Evolutionary conservation across 2,888 invertebrate genomes (phyloP), one percentile per base, ranked within the genome.

Genomic region (Limnephilus rhombicus): DNA sequence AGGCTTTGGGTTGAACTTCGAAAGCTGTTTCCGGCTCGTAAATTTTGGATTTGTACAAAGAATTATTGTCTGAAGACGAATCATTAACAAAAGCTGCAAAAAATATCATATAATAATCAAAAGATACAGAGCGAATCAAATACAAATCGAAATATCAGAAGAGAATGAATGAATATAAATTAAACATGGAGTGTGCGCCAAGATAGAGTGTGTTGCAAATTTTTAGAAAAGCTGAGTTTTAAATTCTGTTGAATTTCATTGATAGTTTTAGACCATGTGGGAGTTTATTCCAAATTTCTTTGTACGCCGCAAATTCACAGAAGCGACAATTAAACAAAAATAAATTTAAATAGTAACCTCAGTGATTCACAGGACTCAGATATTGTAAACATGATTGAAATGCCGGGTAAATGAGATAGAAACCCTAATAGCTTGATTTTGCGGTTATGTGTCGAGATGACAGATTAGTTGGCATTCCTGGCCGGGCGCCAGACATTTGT

Each of bases 311-410:
- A n/a, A 68, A 68, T 68, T 68, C 68, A n/a, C 68, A 68, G 68
- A 68, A 68, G 68, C 24, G 68, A 68, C 68, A 7, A 68, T 68
- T n/a, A 68, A 68, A 24, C 24, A 68, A 68, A 68, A 24, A 68
- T 68, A 24, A 24, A 0, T 68, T 68, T n/a, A 94, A 94, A 31
- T n/a, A 45, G 24, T 86, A 49, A 90, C 90, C 80, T 90, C 5
- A 90, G 68, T 68, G 85, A 41, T 31, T 90, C 34, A 80, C 80
- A 85, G 31, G 80, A 90, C n/a, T 90, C 90, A 0, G 85, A 80
- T n/a, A 90, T 68, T 68, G 80, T 11, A 90, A 90, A 90, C 90
- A 90, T 90, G 29, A 83, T 83, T 15, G 94, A 92, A 87, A 68
- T 68, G 68, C 68, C 9, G 68, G 68, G 9, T n/a, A 68, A 68